Conservation (phyloP, 2,113 vertebrate species). For the Connochaetes taurinus region DNA sequence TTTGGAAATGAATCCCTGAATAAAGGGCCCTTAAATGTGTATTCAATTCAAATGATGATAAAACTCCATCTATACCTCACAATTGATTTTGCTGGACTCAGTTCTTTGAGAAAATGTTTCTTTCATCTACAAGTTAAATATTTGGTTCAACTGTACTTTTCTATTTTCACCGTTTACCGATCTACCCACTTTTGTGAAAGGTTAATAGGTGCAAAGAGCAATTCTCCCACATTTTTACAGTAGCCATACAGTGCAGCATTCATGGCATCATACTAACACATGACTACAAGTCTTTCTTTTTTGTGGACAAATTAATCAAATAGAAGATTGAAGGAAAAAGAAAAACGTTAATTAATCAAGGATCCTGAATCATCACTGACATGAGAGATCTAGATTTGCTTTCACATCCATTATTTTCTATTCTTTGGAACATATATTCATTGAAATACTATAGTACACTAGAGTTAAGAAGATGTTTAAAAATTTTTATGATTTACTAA, state of each 20-base stretch:
- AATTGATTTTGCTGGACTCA: not conserved
- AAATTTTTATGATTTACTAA: not conserved
- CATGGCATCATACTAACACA: not conserved
- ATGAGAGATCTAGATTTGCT: not conserved
- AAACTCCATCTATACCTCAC: not conserved
- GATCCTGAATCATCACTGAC: not conserved
- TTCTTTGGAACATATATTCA: not conserved
- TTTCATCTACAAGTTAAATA: not conserved
- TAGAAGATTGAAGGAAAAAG: not conserved
- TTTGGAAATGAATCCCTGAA: not conserved
- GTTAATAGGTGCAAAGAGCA: not conserved
- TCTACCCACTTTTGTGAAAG: not conserved
- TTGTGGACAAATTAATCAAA: not conserved
- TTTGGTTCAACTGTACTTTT: not conserved
- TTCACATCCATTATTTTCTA: not conserved
- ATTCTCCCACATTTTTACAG: not conserved
- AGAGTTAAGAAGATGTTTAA: not conserved
- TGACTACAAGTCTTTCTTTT: not conserved
- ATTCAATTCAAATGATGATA: not conserved
- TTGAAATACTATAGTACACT: not conserved
- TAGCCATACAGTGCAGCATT: not conserved
- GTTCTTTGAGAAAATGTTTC: not conserved
- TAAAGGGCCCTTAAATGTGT: not conserved
- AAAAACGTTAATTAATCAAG: not conserved
- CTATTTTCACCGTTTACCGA: not conserved